Percentiles rank a stretch among this genome's conserved stretches.
phyloP scores from a whole-genome alignment of 2,113 vertebrate genomes.

The Micromys minutus region DNA sequence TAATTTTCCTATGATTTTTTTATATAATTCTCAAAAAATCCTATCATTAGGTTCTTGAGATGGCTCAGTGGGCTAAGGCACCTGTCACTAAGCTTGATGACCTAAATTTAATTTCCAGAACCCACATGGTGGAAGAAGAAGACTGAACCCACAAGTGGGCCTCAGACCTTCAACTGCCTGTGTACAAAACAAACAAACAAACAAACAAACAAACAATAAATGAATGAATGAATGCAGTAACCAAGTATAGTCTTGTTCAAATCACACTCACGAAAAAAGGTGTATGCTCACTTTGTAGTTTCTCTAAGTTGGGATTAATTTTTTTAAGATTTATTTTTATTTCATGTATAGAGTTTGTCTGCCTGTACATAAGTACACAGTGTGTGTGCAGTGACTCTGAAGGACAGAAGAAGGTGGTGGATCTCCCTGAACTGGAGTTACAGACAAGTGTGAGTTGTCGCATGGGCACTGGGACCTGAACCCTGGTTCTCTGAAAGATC shows the following conservation, averaged over 20 bases:
- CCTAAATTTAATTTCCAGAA: neutral
- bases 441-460: neutral
- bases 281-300: neutral
- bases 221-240: neutral
- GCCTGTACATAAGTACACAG: neutral
- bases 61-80: neutral
- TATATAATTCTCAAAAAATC: constrained; percentile 51
- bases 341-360: neutral
- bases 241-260: constrained; percentile 27
- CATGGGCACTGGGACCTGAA: neutral
- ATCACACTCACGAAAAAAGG: constrained; percentile 5
- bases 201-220: too few relatives aligned
- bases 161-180: neutral
- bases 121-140: neutral
- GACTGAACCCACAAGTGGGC: neutral
- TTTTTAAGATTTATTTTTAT: neutral
- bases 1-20: constrained; percentile 55
- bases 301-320: neutral
- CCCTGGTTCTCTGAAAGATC: neutral
- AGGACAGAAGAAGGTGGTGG: neutral
- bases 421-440: neutral
- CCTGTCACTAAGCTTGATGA: neutral
- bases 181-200: neutral
- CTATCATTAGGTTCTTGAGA: neutral
- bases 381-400: neutral